Evolutionary conservation across 2,797 vertebrate genomes (phyloP), one percentile per base, ranked within the genome.

Genomic region (Myripristis jacobus): DNA sequence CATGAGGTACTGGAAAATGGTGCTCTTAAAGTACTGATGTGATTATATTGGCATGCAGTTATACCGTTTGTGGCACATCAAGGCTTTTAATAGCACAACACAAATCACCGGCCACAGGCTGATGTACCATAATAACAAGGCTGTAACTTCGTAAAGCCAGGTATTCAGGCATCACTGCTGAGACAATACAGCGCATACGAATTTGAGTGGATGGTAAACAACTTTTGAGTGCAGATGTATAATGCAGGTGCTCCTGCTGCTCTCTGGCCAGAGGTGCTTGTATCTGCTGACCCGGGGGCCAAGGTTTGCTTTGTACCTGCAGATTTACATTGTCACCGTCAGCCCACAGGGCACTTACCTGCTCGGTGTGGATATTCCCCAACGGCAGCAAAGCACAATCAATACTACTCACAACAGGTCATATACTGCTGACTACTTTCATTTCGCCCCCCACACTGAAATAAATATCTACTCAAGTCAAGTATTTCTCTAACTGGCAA

Each of bases 241-340:
- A 73, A 84, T 85, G 86, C 63, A 83, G 48, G 8, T 79, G 13
- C 64, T 64, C 19, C n/a, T 57, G 48, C 61, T 47, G 63, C 52
- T 63, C 43, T 41, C 41, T 72, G 29, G 44, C 36, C 27, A 50
- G 27, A 7, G 50, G 29, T 66, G 73, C 54, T 70, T 73, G 58
- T 79, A 71, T 76, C 64, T 54, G 51, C 52, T 57, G 79, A 43
- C 73, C 66, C 19, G 61, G 18, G 78, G 79, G 79, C 59, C 62
- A 57, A 73, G 29, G 55, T 77, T 73, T 58, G 50, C 61, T 77
- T 77, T 69, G 56, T 67, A 52, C 53, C 64, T 52, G 64, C 47
- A 61, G 54, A 75, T 66, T 64, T 61, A 74, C 61, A 81, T 59
- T 41, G 62, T 75, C 61, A 74, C 21, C 64, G 34, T 4, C 12